A percentile compares a stretch with the other conserved stretches of the same genome.
phyloP scores from a whole-genome alignment of 2,888 invertebrate genomes.

The Hyles lineata region DNA sequence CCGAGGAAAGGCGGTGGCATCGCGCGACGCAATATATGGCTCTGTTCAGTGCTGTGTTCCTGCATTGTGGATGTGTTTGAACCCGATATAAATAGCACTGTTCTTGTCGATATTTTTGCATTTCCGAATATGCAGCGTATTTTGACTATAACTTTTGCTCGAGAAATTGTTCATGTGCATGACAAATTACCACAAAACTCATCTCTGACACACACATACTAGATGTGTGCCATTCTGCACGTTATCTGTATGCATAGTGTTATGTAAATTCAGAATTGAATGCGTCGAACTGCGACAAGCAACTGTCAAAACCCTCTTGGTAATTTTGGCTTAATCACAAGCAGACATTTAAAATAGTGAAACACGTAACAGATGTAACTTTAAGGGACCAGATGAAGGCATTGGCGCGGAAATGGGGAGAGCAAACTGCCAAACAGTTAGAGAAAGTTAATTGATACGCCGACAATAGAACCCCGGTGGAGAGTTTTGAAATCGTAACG shows the following conservation, averaged over 20 bases:
- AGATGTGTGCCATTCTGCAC: background rate
- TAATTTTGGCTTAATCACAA: conserved; percentile 10
- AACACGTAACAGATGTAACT: conserved; percentile 35
- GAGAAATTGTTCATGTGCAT: conserved; percentile 16
- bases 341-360: conserved; percentile 20
- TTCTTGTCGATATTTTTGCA: conserved; percentile 38
- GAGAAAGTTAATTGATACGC: conserved; percentile 61
- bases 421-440: conserved; percentile 53
- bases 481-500: conserved; percentile 51
- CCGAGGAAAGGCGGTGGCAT: conserved; percentile 41
- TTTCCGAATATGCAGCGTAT: conserved; percentile 35
- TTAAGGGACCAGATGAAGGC: conserved; percentile 32
- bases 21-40: conserved; percentile 45
- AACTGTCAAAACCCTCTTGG: background rate
- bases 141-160: conserved; percentile 32
- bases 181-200: conserved; percentile 14
- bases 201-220: conserved; percentile 1
- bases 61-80: conserved; percentile 39
- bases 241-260: conserved; percentile 15
- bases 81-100: conserved; percentile 39
- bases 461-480: conserved; percentile 49
- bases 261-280: conserved; percentile 18
- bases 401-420: conserved; percentile 50
- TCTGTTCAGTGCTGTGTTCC: conserved; percentile 34
- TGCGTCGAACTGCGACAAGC: conserved; percentile 1